Evolutionary conservation across 1,140 invertebrate species (phyloP).

Genomic region (Ruditapes philippinarum): DNA sequence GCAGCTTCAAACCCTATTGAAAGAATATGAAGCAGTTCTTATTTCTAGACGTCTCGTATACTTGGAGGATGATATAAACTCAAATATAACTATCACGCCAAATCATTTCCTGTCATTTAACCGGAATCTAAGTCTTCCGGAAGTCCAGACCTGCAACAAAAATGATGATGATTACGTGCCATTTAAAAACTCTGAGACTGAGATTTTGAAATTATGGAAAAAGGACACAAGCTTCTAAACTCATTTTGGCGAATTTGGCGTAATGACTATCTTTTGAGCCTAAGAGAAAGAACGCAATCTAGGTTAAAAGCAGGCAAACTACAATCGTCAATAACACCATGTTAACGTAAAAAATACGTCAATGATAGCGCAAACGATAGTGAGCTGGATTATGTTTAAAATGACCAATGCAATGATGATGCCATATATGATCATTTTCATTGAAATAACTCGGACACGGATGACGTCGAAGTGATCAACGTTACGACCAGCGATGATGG

Average conservation of each 20-base stretch:
- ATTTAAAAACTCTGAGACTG: not conserved
- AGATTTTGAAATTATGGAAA: not conserved
- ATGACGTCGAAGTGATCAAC: too few relatives aligned
- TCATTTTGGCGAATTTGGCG: too few relatives aligned
- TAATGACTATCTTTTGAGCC: slow-evolving; percentile 50
- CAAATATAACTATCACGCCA: not conserved
- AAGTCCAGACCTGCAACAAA: not conserved
- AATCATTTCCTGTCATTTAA: not conserved
- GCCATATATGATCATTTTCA: too few relatives aligned
- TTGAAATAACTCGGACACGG: too few relatives aligned
- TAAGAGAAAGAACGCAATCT: slow-evolving; percentile 37
- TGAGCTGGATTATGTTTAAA: too few relatives aligned
- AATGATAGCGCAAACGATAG: too few relatives aligned
- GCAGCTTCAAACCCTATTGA: not conserved
- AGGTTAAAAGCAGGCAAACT: not conserved
- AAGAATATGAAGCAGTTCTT: not conserved
- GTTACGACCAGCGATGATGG: too few relatives aligned
- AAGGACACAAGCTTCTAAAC: not conserved
- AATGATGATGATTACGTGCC: not conserved
- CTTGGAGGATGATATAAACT: not conserved
- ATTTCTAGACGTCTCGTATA: slow-evolving; percentile 15
- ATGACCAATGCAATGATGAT: too few relatives aligned
- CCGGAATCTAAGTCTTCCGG: not conserved
- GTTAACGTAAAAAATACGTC: too few relatives aligned
- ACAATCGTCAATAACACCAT: not conserved